Evolutionary conservation across 2,888 invertebrate species (phyloP).

Genomic region (Drosophila quasianomalipes): DNA sequence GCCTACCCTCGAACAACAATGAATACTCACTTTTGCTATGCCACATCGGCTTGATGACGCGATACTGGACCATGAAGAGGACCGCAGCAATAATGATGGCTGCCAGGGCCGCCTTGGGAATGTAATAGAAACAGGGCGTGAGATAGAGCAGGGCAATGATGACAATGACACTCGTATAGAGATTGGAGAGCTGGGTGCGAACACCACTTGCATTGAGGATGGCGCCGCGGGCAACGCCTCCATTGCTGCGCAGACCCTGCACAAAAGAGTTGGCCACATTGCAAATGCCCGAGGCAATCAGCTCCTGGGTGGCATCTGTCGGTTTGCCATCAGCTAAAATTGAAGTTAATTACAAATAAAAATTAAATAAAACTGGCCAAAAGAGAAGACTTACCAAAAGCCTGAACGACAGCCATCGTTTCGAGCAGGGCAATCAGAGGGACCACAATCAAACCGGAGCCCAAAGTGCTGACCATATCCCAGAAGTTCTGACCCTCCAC

Average conservation of each 20-base stretch:
- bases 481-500: conserved; percentile 86
- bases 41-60: conserved; percentile 95
- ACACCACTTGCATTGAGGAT: conserved; percentile 96
- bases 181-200: conserved; percentile 92
- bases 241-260: conserved; percentile 93
- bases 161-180: conserved; percentile 93
- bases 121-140: conserved; percentile 94
- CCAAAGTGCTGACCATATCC: conserved; percentile 92
- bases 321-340: conserved; percentile 89
- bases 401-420: conserved; percentile 90
- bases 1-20: background rate
- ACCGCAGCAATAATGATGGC: conserved; percentile 97
- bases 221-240: conserved; percentile 93
- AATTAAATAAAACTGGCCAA: background rate
- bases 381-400: conserved; percentile 76
- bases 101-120: conserved; percentile 94
- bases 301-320: conserved; percentile 96
- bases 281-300: conserved; percentile 92
- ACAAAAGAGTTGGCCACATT: conserved; percentile 95
- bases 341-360: background rate
- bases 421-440: conserved; percentile 95
- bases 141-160: conserved; percentile 93
- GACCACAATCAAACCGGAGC: conserved; percentile 93
- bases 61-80: conserved; percentile 95
- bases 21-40: conserved; percentile 92